Conservation (phyloP, 2,888 invertebrate species). For the Carpatolechia fugitivella region DNA sequence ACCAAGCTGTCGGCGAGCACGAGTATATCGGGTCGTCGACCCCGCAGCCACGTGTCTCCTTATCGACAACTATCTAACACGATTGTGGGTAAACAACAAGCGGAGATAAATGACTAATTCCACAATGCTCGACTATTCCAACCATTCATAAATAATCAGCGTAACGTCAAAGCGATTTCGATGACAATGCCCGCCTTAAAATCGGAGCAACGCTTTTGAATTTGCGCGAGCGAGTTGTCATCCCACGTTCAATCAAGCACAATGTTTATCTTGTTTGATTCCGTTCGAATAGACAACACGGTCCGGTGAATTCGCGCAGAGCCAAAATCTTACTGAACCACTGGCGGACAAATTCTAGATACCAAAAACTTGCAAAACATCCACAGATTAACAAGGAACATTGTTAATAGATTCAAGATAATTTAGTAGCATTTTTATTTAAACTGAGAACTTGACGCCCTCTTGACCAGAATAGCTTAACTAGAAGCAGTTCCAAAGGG, state of each 20-base stretch:
- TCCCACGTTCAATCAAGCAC: slow-evolving; percentile 22
- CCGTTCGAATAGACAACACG: slow-evolving; percentile 10
- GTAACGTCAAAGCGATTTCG: slow-evolving; percentile 58
- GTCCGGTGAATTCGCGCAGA: neutral
- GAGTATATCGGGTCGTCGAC: slow-evolving; percentile 77
- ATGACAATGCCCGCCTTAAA: slow-evolving; percentile 44
- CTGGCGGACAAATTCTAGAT: no score
- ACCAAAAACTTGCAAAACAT: no score
- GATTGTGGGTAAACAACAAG: slow-evolving; percentile 77
- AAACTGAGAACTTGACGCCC: no score
- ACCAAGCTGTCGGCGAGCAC: slow-evolving; percentile 78
- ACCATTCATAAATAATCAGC: slow-evolving; percentile 72
- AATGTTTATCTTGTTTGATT: slow-evolving; percentile 11
- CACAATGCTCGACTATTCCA: slow-evolving; percentile 66
- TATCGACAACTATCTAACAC: slow-evolving; percentile 80
- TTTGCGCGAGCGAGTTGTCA: slow-evolving; percentile 32
- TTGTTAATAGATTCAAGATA: no score
- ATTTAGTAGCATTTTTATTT: no score
- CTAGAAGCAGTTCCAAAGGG: no score
- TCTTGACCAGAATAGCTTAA: no score
- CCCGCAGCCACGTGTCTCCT: slow-evolving; percentile 78
- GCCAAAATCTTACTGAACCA: neutral
- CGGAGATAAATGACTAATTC: slow-evolving; percentile 79
- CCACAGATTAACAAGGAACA: no score
- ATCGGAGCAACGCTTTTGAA: slow-evolving; percentile 33